Conservation (phyloP, 2,113 vertebrate species). For the Corythoichthys intestinalis region DNA sequence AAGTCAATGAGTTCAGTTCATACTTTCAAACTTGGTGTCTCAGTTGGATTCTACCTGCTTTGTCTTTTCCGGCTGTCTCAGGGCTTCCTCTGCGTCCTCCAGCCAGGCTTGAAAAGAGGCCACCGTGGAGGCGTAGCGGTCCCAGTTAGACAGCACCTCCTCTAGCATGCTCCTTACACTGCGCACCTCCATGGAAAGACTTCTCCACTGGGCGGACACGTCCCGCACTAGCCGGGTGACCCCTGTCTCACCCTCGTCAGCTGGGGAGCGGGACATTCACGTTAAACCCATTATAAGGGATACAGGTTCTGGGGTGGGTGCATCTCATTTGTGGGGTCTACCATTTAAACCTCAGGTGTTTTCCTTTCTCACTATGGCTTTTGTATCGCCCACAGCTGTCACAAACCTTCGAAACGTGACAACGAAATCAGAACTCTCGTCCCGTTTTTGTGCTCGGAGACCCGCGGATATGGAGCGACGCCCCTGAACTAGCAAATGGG, state of each 20-base stretch:
- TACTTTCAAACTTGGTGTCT: constrained; percentile 31
- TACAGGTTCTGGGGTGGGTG: constrained; percentile 8
- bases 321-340: constrained; percentile 28
- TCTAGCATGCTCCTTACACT: constrained; percentile 93
- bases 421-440: constrained; percentile 62
- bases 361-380: constrained; percentile 43
- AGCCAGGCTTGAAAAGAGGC: constrained; percentile 88
- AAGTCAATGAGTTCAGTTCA: constrained; percentile 55
- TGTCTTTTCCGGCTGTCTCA: constrained; percentile 80
- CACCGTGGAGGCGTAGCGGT: constrained; percentile 82
- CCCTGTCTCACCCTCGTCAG: constrained; percentile 81
- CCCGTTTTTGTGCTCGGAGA: constrained; percentile 61
- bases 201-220: constrained; percentile 89
- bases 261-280: constrained; percentile 54
- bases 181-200: constrained; percentile 87
- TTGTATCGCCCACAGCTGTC: constrained; percentile 59
- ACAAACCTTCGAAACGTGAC: constrained; percentile 42
- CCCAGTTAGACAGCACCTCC: constrained; percentile 91
- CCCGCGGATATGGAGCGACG: constrained; percentile 70
- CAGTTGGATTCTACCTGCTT: constrained; percentile 76
- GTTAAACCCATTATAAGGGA: neutral
- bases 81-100: constrained; percentile 86
- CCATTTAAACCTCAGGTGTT: constrained; percentile 44
- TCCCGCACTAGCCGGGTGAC: constrained; percentile 86
- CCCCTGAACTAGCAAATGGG: constrained; percentile 66